Evolutionary conservation across 2,888 invertebrate genomes (phyloP), one percentile per base, ranked within the genome.

Genomic region (Orchesellides sinensis): DNA sequence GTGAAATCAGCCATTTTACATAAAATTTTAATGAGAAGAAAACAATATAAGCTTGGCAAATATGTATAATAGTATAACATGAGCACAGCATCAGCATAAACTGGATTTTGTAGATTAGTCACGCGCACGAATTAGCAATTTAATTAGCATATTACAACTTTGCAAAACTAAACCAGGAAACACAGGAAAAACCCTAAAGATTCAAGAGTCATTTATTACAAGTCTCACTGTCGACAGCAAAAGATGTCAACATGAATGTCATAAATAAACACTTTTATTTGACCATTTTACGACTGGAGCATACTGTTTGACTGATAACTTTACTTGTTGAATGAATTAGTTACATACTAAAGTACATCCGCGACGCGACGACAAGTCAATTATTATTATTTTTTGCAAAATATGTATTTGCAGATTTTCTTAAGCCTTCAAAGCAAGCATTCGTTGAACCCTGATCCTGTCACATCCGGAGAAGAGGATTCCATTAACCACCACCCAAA

Each of bases 61-160:
- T n/a, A n/a, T n/a, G n/a, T n/a, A n/a, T n/a, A n/a, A n/a, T n/a
- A n/a, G n/a, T n/a, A n/a, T n/a, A n/a, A n/a, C n/a, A n/a, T n/a
- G n/a, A n/a, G n/a, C n/a, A n/a, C n/a, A n/a, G n/a, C n/a, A n/a
- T n/a, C n/a, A n/a, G n/a, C n/a, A n/a, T n/a, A n/a, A n/a, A n/a
- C 49, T 17, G 6, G 35, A 35, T 35, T 35, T 35, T 17, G 25
- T 27, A 12, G n/a, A 72, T 25, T 59, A 74, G 23, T 52, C 17
- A 32, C 40, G 19, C 63, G 75, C 84, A 84, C 84, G 84, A 84
- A 74, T 83, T 73, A 61, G 66, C 77, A 63, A 84, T 84, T 72
- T 69, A 69, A 84, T 84, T 84, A 66, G 84, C 84, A 84, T 84
- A 83, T 66, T 59, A 83, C 83, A 84, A 70, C 52, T 65, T 54